Conservation (phyloP, 2,113 vertebrate species). For the Agapornis roseicollis region DNA sequence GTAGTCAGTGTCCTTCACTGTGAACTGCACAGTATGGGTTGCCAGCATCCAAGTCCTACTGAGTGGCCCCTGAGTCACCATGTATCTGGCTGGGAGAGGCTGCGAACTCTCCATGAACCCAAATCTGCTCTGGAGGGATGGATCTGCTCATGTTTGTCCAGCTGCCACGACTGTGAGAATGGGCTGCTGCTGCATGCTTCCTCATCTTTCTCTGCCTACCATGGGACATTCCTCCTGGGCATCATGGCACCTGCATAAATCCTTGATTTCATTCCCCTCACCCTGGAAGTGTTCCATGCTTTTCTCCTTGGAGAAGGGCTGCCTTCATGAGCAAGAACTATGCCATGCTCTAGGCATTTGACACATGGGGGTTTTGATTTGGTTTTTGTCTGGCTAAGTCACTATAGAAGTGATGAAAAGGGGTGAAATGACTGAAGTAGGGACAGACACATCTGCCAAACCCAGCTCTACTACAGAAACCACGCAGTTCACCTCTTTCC, state of each 20-base stretch:
- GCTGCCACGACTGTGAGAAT: background rate
- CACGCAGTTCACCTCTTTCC: background rate
- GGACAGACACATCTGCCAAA: background rate
- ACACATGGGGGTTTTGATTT: background rate
- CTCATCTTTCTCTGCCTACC: background rate
- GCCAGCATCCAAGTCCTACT: background rate
- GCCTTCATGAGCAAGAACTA: background rate
- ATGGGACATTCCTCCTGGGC: background rate
- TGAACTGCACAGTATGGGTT: accelerated
- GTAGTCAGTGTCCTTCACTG: background rate
- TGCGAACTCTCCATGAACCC: background rate
- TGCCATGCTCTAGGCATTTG: accelerated
- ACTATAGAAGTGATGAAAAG: background rate
- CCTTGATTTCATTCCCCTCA: background rate
- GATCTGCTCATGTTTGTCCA: accelerated
- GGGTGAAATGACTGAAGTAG: background rate
- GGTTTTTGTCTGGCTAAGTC: background rate
- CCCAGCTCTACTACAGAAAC: background rate
- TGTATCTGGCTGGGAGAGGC: background rate
- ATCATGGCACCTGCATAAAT: background rate
- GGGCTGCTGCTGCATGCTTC: accelerated
- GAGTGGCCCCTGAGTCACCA: accelerated
- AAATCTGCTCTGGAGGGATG: background rate
- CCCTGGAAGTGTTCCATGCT: accelerated
- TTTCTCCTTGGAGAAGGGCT: background rate